These are phyloP conservation scores for Dichetophora obliterata DNA, from an alignment of 2,888 invertebrate species.

Conservation along the genomic window DNA sequence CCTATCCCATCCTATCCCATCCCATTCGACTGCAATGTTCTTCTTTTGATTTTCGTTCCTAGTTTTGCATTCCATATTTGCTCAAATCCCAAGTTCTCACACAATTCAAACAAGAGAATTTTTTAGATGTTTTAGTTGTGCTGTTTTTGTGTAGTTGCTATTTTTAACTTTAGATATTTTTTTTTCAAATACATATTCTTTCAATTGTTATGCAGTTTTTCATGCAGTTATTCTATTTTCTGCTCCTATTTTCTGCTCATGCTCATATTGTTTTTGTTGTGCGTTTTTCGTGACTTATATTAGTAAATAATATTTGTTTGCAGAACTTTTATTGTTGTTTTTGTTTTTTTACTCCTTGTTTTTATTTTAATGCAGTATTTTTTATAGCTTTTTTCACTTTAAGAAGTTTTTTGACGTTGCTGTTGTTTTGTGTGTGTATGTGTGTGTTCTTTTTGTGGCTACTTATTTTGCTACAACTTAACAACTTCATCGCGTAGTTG, in stretches of 20 bases:
- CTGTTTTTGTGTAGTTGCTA: not conserved
- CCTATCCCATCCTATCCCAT: not conserved
- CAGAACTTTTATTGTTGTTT: conserved; percentile 16
- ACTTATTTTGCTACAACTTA: conserved; percentile 43
- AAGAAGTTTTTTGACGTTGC: conserved; percentile 10
- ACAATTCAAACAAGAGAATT: not conserved
- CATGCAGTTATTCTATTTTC: conserved; percentile 11
- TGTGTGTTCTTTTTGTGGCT: conserved; percentile 28
- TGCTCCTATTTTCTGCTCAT: not conserved
- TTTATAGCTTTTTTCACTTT: not conserved
- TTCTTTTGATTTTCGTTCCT: conserved; percentile 5
- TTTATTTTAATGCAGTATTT: conserved; percentile 27
- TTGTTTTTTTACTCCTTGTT: conserved; percentile 6
- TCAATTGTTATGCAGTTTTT: conserved; percentile 4
- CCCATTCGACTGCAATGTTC: not conserved
- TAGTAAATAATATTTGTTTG: conserved; percentile 27
- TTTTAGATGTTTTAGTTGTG: not conserved
- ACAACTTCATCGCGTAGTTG: conserved; percentile 38
- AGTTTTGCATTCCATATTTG: conserved; percentile 5
- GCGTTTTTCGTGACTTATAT: conserved; percentile 24
- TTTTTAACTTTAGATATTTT: not conserved
- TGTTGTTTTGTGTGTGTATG: conserved; percentile 7
- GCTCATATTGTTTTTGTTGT: not conserved
- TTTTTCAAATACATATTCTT: not conserved
- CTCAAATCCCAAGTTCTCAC: not conserved